These are phyloP conservation scores for Malurus splendens DNA, from an alignment of 2,797 vertebrate species.

Conservation along the genomic window DNA sequence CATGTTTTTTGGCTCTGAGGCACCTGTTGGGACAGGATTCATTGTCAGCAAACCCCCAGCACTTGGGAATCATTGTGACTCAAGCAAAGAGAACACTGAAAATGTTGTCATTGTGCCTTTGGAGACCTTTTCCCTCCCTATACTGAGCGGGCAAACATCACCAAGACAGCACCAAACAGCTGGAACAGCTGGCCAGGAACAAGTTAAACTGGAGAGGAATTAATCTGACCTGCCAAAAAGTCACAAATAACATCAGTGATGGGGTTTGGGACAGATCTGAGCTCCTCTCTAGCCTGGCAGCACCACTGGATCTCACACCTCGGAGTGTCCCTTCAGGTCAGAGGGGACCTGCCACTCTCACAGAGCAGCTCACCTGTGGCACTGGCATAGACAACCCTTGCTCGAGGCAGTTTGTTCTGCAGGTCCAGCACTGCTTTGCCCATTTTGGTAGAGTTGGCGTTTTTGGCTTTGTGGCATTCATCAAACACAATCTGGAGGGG, in stretches of 20 bases:
- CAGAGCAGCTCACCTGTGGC: slow-evolving; percentile 83
- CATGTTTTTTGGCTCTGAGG: slow-evolving; percentile 99
- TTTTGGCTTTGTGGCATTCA: slow-evolving; percentile 99
- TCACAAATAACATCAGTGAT: background rate
- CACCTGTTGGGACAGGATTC: slow-evolving; percentile 73
- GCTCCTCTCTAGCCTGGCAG: background rate
- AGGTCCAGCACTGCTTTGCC: slow-evolving; percentile 96
- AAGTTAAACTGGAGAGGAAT: background rate
- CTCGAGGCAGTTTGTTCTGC: slow-evolving; percentile 90
- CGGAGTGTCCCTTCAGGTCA: background rate
- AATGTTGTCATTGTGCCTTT: background rate
- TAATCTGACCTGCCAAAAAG: background rate
- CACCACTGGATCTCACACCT: background rate
- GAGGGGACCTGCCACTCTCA: background rate
- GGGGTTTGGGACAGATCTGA: background rate
- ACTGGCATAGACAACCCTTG: slow-evolving; percentile 96
- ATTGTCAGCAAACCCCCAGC: background rate
- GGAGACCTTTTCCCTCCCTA: background rate
- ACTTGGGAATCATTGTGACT: background rate
- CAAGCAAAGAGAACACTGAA: background rate
- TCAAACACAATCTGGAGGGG: slow-evolving; percentile 90
- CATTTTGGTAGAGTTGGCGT: slow-evolving; percentile 97
- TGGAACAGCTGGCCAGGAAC: background rate
- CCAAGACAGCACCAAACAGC: background rate
- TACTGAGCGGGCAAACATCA: background rate